Conservation (phyloP, 2,888 invertebrate genomes). For the Scaptodrosophila latifasciaeformis region DNA sequence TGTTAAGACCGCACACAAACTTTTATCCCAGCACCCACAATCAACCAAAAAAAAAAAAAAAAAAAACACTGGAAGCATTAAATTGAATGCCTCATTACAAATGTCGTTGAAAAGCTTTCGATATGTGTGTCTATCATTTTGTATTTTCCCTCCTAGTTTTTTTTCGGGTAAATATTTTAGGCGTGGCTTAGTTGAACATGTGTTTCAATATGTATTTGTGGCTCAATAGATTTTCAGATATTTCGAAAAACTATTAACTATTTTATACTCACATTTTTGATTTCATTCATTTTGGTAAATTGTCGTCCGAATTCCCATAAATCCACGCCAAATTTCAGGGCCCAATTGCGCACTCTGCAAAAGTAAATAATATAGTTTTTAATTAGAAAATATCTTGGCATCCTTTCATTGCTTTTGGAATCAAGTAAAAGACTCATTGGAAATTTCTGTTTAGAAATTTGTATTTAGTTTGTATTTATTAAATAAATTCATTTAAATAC, state of each 20-base stretch:
- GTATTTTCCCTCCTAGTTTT: not conserved
- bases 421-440: no score
- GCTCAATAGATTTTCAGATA: no score
- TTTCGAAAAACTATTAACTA: no score
- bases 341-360: slow-evolving; percentile 94
- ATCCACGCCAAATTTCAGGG: slow-evolving; percentile 91
- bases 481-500: no score
- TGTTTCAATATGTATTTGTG: no score
- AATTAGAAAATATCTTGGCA: not conserved
- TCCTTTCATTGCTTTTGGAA: no score
- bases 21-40: slow-evolving; percentile 1
- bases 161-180: not conserved
- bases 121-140: no score
- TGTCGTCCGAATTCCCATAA: slow-evolving; percentile 92
- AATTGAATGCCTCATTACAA: not conserved
- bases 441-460: no score
- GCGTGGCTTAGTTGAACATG: not conserved
- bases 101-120: not conserved
- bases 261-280: slow-evolving; percentile 84
- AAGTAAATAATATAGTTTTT: slow-evolving; percentile 32
- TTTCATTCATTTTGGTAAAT: slow-evolving; percentile 91
- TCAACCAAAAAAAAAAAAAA: not conserved
- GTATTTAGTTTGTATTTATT: no score
- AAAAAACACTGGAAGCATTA: slow-evolving; percentile 27
- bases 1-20: slow-evolving; percentile 28